Conservation (phyloP, 2,113 vertebrate species). For the Chinchilla lanigera region DNA sequence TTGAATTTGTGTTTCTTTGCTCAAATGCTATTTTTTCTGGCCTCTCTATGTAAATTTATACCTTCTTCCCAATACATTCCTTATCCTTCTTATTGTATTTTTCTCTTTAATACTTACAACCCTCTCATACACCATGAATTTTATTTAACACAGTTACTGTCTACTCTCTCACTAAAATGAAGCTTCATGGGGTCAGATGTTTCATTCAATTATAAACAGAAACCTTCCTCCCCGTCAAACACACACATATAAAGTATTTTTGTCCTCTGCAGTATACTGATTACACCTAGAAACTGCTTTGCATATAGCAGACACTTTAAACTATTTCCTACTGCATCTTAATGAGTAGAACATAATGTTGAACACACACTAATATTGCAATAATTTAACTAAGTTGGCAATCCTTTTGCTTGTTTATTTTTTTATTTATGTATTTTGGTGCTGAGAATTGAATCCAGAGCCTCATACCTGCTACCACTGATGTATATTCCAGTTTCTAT, state of each 20-base stretch:
- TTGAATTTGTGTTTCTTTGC: conserved; percentile 1
- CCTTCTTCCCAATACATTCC: not conserved
- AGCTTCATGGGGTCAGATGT: not conserved
- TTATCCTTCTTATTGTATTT: conserved; percentile 21
- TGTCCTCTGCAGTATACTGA: not conserved
- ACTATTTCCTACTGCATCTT: not conserved
- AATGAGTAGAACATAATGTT: not conserved
- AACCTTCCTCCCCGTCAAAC: not conserved
- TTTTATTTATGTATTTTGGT: not conserved
- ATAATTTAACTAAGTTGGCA: conserved; percentile 23
- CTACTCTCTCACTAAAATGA: conserved; percentile 46
- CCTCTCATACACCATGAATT: not conserved
- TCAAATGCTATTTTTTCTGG: conserved; percentile 14
- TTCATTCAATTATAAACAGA: not conserved
- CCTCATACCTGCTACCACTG: not conserved
- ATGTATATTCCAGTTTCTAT: not conserved
- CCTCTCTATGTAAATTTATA: not conserved
- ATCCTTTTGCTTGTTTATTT: too few relatives aligned
- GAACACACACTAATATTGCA: not conserved
- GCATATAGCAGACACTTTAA: not conserved
- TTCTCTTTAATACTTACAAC: not conserved
- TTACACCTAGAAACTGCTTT: not conserved
- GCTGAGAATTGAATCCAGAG: not conserved
- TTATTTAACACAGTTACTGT: conserved; percentile 31
- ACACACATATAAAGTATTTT: not conserved